Evolutionary conservation across 2,797 vertebrate genomes (phyloP).

Genomic region (Sebastes jordani): DNA sequence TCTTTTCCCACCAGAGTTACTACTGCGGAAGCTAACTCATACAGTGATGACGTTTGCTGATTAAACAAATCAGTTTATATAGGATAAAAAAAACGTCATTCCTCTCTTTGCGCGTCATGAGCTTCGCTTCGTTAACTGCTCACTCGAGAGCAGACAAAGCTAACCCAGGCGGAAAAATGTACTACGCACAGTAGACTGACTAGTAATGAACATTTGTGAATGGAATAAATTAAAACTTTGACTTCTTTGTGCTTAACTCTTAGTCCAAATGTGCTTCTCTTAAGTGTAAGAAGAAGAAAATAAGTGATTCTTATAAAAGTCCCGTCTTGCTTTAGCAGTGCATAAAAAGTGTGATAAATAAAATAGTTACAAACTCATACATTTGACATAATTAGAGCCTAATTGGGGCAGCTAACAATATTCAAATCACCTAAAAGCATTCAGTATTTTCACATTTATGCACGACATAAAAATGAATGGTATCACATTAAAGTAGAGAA

Average conservation of each 20-base stretch:
- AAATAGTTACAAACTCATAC: background rate
- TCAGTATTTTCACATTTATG: background rate
- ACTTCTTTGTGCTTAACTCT: background rate
- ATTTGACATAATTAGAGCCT: background rate
- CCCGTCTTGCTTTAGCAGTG: background rate
- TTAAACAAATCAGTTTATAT: conserved; percentile 20
- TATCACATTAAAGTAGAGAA: background rate
- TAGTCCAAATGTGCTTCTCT: background rate
- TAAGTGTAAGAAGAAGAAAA: background rate
- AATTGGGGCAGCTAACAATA: background rate
- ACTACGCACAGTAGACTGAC: background rate
- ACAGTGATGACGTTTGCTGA: conserved; percentile 21
- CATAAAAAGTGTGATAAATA: background rate
- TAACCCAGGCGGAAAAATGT: conserved; percentile 12
- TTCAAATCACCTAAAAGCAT: background rate
- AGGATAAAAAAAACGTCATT: conserved; percentile 16
- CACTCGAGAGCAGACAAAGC: conserved; percentile 12
- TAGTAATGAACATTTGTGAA: background rate
- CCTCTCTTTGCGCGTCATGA: conserved; percentile 26
- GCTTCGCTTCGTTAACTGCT: conserved; percentile 25
- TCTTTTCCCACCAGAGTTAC: background rate
- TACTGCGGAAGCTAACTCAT: background rate
- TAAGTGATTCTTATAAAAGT: background rate
- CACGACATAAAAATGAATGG: conserved; percentile 8
- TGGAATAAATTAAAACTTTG: background rate